Evolutionary conservation across 2,797 vertebrate species (phyloP), one percentile per base, ranked within the genome.

Genomic region (Sebastes itinus): DNA sequence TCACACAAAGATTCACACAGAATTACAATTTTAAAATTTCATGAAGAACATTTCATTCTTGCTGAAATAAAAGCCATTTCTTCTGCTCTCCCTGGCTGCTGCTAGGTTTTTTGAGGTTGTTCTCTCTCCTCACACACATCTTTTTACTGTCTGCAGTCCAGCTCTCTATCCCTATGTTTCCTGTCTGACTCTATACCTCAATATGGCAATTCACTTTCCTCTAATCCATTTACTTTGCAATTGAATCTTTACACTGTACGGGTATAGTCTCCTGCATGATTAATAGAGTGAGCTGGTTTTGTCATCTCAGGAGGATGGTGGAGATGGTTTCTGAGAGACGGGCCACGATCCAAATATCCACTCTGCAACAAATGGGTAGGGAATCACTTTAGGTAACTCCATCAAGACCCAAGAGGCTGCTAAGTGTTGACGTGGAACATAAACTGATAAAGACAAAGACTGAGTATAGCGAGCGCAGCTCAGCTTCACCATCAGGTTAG

Each of bases 171-270:
- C 38, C 66, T 63, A 63, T 16, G 54, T 82, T 86, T 87, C 73
- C 85, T 84, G 78, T 75, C 83, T 52, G 67, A 79, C 83, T 87
- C 81, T 68, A 76, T 85, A 84, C 86, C 84, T 91, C 86, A 83
- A 87, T 81, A 82, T 65, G 59, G 80, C 85, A 86, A 92, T 92
- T 91, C 86, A 89, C 90, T 93, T 93, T 91, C 81, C 91, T 84
- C 84, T 92, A 92, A 94, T 93, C 92, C 92, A 94, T 93, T 94
- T 93, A 94, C 85, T 91, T 88, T 93, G 86, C 89, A 93, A 95
- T 86, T 89, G 87, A 89, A 92, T 92, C 89, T 92, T 92, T 89
- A 90, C 88, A 88, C 90, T 88, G 88, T 82, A 64, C 65, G 58
- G 66, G 87, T 88, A 90, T 86, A 89, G 80, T 80, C 88, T 93